Percentiles rank a stretch among this genome's conserved stretches.
Conservation (phyloP, 2,888 invertebrate genomes). For the Apoda limacodes region DNA sequence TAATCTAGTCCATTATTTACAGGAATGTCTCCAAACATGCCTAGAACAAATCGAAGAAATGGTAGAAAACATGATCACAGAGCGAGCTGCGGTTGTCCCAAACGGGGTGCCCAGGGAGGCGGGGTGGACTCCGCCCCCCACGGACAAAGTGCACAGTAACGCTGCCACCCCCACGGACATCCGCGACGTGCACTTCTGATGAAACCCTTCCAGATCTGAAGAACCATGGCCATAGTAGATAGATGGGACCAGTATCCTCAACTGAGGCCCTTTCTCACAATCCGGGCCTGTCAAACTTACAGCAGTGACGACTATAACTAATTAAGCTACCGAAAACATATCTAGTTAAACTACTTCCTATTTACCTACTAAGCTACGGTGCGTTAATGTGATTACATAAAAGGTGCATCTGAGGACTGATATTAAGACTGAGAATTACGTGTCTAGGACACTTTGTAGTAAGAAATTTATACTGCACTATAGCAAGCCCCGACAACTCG, state of each 20-base stretch:
- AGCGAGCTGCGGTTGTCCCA: constrained; percentile 48
- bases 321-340: too few relatives aligned
- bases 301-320: constrained; percentile 31
- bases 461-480: too few relatives aligned
- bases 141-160: constrained; percentile 75
- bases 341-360: constrained; percentile 50
- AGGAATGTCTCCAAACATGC: constrained; percentile 86
- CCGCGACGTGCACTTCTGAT: constrained; percentile 84
- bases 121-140: constrained; percentile 56
- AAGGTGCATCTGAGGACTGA: constrained; percentile 62
- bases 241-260: too few relatives aligned
- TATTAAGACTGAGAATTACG: constrained; percentile 62
- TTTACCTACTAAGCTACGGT: constrained; percentile 64
- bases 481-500: too few relatives aligned
- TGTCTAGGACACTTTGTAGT: too few relatives aligned
- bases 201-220: too few relatives aligned
- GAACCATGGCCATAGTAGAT: too few relatives aligned
- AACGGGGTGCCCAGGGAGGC: constrained; percentile 55
- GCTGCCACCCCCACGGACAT: constrained; percentile 89
- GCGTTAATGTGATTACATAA: constrained; percentile 44
- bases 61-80: constrained; percentile 72
- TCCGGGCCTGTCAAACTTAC: too few relatives aligned
- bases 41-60: constrained; percentile 84
- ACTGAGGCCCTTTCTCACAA: too few relatives aligned
- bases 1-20: too few relatives aligned